Evolutionary conservation across 2,797 vertebrate genomes (phyloP).

Genomic region (Cossypha caffra): DNA sequence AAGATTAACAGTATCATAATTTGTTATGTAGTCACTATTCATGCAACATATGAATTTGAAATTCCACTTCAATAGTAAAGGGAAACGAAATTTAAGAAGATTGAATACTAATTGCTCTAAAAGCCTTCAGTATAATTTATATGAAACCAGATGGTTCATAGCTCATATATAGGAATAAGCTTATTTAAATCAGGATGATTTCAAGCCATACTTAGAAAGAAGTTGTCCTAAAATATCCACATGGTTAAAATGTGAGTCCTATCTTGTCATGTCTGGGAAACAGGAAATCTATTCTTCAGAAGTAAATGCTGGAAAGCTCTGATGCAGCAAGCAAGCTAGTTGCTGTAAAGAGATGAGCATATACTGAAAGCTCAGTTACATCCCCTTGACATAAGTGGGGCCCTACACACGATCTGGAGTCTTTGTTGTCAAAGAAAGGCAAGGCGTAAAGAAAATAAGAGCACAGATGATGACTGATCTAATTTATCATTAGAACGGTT

Average conservation of each 20-base stretch:
- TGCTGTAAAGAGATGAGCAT: not conserved
- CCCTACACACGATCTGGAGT: not conserved
- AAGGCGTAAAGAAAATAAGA: not conserved
- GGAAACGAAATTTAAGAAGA: not conserved
- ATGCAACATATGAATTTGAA: not conserved
- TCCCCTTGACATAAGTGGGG: not conserved
- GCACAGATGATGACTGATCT: not conserved
- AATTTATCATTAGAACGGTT: not conserved
- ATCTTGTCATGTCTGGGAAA: not conserved
- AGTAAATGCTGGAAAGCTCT: not conserved
- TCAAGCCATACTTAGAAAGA: not conserved
- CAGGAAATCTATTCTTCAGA: not conserved
- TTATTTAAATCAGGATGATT: not conserved
- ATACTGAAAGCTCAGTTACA: not conserved
- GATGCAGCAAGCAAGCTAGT: not conserved
- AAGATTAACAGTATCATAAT: not conserved
- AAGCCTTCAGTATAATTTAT: not conserved
- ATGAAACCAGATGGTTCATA: not conserved
- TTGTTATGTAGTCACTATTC: not conserved
- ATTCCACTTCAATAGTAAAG: not conserved
- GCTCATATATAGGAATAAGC: not conserved
- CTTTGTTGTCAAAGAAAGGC: not conserved
- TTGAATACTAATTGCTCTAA: not conserved
- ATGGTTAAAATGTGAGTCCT: not conserved
- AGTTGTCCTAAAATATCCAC: not conserved